Conservation (phyloP, 2,888 invertebrate species). For the Drosophila stalkeri region DNA sequence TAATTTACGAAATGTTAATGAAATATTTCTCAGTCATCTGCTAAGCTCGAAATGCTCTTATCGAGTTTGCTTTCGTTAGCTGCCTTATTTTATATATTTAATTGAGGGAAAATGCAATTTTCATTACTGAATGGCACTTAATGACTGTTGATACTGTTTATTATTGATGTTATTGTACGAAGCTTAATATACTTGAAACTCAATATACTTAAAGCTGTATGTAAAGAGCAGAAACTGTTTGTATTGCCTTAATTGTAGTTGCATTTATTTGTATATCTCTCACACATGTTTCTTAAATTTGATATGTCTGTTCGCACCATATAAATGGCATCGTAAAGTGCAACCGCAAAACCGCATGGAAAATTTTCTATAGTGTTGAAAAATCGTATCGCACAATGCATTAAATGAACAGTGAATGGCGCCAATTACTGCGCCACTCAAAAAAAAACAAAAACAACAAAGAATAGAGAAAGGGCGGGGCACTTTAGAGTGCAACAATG, state of each 20-base stretch:
- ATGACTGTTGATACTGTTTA: neutral
- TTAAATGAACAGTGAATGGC: constrained; percentile 59
- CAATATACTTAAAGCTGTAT: neutral
- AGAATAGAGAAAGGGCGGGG: neutral
- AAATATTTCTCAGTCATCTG: neutral
- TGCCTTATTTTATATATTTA: neutral
- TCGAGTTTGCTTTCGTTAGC: constrained; percentile 2
- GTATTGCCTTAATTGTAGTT: neutral
- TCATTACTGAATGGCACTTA: constrained; percentile 1
- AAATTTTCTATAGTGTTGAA: constrained; percentile 42
- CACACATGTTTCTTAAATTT: neutral
- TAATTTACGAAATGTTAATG: neutral
- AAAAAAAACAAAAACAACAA: constrained; percentile 37
- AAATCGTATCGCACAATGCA: constrained; percentile 43
- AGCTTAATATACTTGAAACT: neutral
- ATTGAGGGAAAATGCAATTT: neutral
- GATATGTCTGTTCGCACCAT: constrained; percentile 14
- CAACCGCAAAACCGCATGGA: constrained; percentile 51
- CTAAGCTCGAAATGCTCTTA: constrained; percentile 14
- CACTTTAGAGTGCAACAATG: constrained; percentile 32
- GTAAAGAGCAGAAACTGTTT: neutral
- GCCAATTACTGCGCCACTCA: constrained; percentile 53
- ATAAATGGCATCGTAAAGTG: constrained; percentile 31
- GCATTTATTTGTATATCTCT: neutral
- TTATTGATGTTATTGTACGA: neutral